These are phyloP conservation scores for Vanacampus margaritifer DNA, from an alignment of 2,113 vertebrate genomes.

Conservation along the genomic window DNA sequence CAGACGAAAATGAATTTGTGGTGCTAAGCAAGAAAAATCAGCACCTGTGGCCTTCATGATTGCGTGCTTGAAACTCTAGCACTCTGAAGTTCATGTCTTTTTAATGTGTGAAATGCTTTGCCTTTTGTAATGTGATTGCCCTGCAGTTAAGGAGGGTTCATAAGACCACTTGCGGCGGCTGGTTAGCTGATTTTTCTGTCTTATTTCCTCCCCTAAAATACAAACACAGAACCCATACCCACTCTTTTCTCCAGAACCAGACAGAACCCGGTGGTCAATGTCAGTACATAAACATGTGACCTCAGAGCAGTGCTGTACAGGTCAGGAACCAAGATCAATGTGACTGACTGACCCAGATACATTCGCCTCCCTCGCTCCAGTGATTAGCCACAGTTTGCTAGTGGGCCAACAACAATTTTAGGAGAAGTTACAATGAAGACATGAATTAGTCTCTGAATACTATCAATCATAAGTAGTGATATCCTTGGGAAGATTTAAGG, in stretches of 20 bases:
- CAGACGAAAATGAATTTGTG: slow-evolving; percentile 32
- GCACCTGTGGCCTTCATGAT: slow-evolving; percentile 66
- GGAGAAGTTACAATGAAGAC: slow-evolving; percentile 12
- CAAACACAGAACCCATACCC: background rate
- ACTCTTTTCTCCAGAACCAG: slow-evolving; percentile 7
- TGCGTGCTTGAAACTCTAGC: slow-evolving; percentile 37
- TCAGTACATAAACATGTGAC: slow-evolving; percentile 41
- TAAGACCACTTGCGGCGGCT: slow-evolving; percentile 9
- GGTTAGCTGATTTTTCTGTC: slow-evolving; percentile 28
- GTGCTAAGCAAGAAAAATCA: slow-evolving; percentile 44
- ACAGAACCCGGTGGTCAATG: slow-evolving; percentile 22
- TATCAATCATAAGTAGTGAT: background rate
- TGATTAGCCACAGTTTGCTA: slow-evolving; percentile 50
- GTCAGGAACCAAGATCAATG: slow-evolving; percentile 50
- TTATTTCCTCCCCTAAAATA: background rate
- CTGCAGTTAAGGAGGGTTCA: slow-evolving; percentile 55
- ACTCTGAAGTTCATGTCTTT: slow-evolving; percentile 56
- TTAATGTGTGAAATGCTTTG: slow-evolving; percentile 62
- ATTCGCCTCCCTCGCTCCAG: slow-evolving; percentile 31
- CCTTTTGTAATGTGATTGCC: slow-evolving; percentile 55
- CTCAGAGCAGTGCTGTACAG: slow-evolving; percentile 32
- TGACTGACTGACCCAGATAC: slow-evolving; percentile 50
- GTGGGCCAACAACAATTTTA: slow-evolving; percentile 38
- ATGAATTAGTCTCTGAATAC: slow-evolving; percentile 21
- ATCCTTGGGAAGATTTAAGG: background rate